Percentiles rank a stretch among this genome's conserved stretches.
These are phyloP conservation scores for Galerucella nymphaeae DNA, from an alignment of 2,888 invertebrate species.

Conservation along the genomic window DNA sequence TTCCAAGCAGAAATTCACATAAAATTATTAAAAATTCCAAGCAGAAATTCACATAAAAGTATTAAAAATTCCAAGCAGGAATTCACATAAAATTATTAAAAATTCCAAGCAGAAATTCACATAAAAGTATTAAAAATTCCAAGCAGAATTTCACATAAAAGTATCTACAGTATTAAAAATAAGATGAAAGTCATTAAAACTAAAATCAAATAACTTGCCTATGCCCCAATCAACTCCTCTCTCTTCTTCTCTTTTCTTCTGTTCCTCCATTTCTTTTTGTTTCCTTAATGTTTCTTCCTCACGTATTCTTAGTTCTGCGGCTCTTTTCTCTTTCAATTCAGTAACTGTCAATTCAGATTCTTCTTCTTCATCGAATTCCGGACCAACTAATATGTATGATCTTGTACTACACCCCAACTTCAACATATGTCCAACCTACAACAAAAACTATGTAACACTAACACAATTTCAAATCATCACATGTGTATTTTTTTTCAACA, in stretches of 20 bases:
- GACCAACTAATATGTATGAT: conserved; percentile 85
- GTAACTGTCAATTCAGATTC: conserved; percentile 85
- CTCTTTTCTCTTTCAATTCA: conserved; percentile 73
- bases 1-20: too few species aligned
- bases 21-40: too few species aligned
- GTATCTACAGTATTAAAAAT: too few species aligned
- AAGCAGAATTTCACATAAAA: too few species aligned
- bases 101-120: too few species aligned
- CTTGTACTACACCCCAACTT: conserved; percentile 91
- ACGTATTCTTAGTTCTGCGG: conserved; percentile 58
- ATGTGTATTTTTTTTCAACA: too few species aligned
- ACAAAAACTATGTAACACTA: conserved; percentile 26
- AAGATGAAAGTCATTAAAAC: not conserved
- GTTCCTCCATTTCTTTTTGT: conserved; percentile 67
- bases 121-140: too few species aligned
- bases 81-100: too few species aligned
- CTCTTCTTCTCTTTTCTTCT: conserved; percentile 70
- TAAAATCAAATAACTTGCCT: conserved; percentile 66
- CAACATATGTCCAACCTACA: conserved; percentile 87
- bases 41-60: too few species aligned
- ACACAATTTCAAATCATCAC: too few species aligned
- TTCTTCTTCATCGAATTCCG: conserved; percentile 85
- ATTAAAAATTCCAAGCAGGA: too few species aligned
- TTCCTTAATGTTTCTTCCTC: conserved; percentile 65
- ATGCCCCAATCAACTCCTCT: conserved; percentile 95